Evolutionary conservation across 2,888 invertebrate genomes (phyloP), one percentile per base, ranked within the genome.

Genomic region (Deroplatys truncata): DNA sequence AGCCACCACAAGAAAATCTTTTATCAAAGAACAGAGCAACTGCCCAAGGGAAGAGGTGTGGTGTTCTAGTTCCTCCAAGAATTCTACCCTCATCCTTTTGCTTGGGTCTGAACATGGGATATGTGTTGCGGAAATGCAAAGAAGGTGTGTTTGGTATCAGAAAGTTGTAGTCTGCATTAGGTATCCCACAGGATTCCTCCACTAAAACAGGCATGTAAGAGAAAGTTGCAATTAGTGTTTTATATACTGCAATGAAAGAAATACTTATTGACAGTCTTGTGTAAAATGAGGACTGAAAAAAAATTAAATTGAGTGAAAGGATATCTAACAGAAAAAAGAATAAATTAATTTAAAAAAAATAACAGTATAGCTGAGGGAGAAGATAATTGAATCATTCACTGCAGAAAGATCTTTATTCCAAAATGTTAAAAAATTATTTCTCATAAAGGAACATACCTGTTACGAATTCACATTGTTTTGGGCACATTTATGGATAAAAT

Each of bases 31-130:
- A 49, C 16, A 90, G 43, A 15, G 88, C 84, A 13, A 49, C 89
- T 31, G 90, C 84, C 90, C 90, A 90, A 0, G 90, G 90, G 49
- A 87, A 90, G 31, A 84, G 83, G 83, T 90, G 82, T 0, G 90
- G 90, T 15, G 88, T 56, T 31, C 84, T 82, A 9, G 35, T 31
- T 16, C 90, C 90, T 49, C 88, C 88, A 4, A 90, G 20, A 25
- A 90, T 90, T 56, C 89, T 90, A 16, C 35, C 13, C n/a, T 72
- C 16, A 15, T 10, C 31, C 56, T 28, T 85, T 20, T 86, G 83
- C 85, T 86, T 85, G 28, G 43, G 20, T 28, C 43, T 85, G 85
- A 85, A 85, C n/a, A 28, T 85, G 28, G 84, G 84, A 28, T 84
- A n/a, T 28, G 85, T 43, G 28, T 28, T 29, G 49, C 49, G 28